A percentile compares a stretch with the other conserved stretches of the same genome.
These are phyloP conservation scores for Drosophila stalkeri DNA, from an alignment of 2,888 invertebrate species.

Conservation along the genomic window DNA sequence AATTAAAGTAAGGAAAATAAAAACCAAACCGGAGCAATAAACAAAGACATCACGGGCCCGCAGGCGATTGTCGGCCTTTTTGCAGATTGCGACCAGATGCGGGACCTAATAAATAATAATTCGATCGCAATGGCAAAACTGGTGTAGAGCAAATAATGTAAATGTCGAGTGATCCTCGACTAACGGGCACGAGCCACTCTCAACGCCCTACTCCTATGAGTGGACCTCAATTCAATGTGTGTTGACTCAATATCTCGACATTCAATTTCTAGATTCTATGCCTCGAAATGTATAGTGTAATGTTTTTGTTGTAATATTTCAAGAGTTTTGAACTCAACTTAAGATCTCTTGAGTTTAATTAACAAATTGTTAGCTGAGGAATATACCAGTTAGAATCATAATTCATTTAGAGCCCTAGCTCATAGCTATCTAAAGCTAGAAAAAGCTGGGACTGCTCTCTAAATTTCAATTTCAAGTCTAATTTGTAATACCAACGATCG, in stretches of 20 bases:
- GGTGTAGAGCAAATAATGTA: conserved; percentile 62
- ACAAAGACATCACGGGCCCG: conserved; percentile 76
- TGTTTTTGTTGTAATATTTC: neutral
- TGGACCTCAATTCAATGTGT: conserved; percentile 2
- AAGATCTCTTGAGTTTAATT: neutral
- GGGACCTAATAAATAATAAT: conserved; percentile 70
- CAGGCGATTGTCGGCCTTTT: conserved; percentile 31
- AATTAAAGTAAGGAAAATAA: neutral
- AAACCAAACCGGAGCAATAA: conserved; percentile 66
- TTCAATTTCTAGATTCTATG: neutral
- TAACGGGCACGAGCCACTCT: conserved; percentile 9
- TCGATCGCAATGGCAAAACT: conserved; percentile 61
- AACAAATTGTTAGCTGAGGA: neutral
- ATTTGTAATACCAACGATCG: neutral
- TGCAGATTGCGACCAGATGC: conserved; percentile 41
- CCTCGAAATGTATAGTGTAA: neutral
- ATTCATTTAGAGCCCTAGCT: neutral
- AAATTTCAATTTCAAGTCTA: neutral
- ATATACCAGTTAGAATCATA: neutral
- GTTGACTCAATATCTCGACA: neutral
- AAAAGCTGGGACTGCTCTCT: neutral
- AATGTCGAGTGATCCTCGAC: conserved; percentile 31
- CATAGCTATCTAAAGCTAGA: neutral
- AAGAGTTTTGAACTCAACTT: neutral
- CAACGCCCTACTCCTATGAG: conserved; percentile 9